These are phyloP conservation scores for Rhynchophorus ferrugineus DNA, from an alignment of 1,140 invertebrate genomes.

Conservation along the genomic window DNA sequence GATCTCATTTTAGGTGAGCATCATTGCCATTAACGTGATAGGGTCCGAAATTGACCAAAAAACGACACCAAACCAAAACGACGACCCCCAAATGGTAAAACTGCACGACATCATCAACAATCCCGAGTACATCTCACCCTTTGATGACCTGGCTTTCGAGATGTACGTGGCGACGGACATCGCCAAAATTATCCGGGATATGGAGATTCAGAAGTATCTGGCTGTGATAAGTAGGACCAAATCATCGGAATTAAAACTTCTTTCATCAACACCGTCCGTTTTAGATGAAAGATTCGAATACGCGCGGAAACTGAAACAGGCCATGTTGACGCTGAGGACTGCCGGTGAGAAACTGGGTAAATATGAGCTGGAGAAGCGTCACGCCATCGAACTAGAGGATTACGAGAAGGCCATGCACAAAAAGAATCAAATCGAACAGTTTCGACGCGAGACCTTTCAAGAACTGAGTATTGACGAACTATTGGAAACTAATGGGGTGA, in stretches of 20 bases:
- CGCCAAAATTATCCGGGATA: constrained; percentile 74
- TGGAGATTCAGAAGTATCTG: constrained; percentile 79
- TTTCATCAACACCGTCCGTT: constrained; percentile 5
- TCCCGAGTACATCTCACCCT: constrained; percentile 68
- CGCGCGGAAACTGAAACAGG: constrained; percentile 79
- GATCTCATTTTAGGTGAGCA: constrained; percentile 39
- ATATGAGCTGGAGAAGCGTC: constrained; percentile 83
- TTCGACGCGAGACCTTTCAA: constrained; percentile 61
- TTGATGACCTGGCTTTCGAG: constrained; percentile 91
- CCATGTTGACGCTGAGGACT: constrained; percentile 70
- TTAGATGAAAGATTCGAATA: constrained; percentile 86
- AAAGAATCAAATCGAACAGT: constrained; percentile 82
- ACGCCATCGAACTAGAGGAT: constrained; percentile 84
- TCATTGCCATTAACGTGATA: constrained; percentile 41
- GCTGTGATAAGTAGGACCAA: constrained; percentile 61
- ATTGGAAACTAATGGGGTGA: constrained; percentile 70
- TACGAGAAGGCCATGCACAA: constrained; percentile 83
- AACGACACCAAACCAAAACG: constrained; percentile 11
- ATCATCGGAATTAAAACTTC: constrained; percentile 4
- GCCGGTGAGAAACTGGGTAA: constrained; percentile 85
- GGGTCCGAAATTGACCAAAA: constrained; percentile 29
- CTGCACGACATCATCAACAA: constrained; percentile 44
- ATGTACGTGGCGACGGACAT: constrained; percentile 96
- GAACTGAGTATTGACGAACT: constrained; percentile 65
- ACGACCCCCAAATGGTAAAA: constrained; percentile 12